These are phyloP conservation scores for Neoarius graeffei DNA, from an alignment of 2,113 vertebrate genomes.

Conservation along the genomic window DNA sequence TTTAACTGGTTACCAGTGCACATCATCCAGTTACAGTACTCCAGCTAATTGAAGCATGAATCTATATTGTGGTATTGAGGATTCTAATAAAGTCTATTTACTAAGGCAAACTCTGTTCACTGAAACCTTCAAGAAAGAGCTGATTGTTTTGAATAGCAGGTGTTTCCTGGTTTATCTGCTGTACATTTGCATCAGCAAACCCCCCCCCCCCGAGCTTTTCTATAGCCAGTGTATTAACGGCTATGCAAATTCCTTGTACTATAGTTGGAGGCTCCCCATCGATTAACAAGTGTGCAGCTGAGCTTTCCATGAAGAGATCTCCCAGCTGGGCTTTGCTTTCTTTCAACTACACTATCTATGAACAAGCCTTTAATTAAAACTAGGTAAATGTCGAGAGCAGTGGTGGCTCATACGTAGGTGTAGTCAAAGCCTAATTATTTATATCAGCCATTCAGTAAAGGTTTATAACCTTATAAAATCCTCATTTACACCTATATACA, in stretches of 20 bases:
- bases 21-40: neutral
- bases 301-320: neutral
- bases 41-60: neutral
- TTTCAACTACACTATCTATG: neutral
- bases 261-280: neutral
- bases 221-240: neutral
- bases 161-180: neutral
- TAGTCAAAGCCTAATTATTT: neutral
- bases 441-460: neutral
- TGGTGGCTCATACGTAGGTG: neutral
- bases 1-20: neutral
- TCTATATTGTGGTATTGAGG: neutral
- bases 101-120: neutral
- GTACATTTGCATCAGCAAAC: neutral
- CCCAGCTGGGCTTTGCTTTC: neutral
- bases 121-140: neutral
- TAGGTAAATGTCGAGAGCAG: neutral
- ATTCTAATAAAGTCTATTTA: neutral
- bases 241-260: conserved; percentile 26
- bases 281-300: neutral
- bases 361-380: neutral
- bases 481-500: too few relatives aligned
- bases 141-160: neutral
- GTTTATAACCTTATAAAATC: neutral
- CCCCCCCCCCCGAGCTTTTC: too few relatives aligned